These are phyloP conservation scores for Ips typographus DNA, from an alignment of 1,140 invertebrate species.

Conservation along the genomic window DNA sequence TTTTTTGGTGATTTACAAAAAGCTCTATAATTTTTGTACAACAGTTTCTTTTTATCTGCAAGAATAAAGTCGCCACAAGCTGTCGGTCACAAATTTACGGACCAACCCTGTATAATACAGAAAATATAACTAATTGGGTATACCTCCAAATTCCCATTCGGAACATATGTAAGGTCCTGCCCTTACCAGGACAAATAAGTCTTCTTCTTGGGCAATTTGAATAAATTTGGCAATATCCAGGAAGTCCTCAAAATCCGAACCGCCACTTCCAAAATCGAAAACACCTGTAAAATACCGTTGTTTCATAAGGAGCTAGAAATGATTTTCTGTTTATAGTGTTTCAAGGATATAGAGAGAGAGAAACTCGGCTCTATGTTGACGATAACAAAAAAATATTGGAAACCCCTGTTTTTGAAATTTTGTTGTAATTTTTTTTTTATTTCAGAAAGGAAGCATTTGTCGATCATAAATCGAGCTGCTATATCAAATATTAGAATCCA, in stretches of 20 bases:
- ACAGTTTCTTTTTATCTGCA: no score
- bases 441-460: no score
- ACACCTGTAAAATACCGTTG: constrained; percentile 39
- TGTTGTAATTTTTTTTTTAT: no score
- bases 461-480: no score
- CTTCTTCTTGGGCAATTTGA: constrained; percentile 76
- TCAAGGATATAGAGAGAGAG: neutral
- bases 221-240: constrained; percentile 66
- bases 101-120: no score
- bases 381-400: neutral
- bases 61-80: no score
- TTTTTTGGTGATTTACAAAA: no score
- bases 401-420: no score
- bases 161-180: constrained; percentile 95
- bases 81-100: no score
- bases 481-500: no score
- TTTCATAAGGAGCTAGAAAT: neutral
- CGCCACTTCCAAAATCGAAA: constrained; percentile 71
- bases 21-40: no score
- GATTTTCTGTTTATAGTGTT: neutral
- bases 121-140: no score
- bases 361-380: neutral
- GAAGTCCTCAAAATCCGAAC: constrained; percentile 70
- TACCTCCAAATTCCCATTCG: constrained; percentile 65
- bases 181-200: constrained; percentile 79